Conservation (phyloP, 1,140 invertebrate genomes). For the Ostrea denselamellosa region DNA sequence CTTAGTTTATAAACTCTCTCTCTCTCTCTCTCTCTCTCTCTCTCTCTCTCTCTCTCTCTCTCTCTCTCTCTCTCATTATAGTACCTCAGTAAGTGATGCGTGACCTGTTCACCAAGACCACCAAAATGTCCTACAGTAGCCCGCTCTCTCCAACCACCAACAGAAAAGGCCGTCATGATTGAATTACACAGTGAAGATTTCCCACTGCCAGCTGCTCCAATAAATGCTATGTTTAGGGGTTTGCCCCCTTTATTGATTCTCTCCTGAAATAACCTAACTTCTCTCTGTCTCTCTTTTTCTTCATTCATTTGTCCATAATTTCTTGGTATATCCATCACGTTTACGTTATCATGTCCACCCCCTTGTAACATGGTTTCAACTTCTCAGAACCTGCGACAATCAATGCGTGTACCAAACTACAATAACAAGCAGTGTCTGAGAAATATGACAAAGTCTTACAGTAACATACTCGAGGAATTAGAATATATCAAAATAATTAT, state of each 20-base stretch:
- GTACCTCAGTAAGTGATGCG: constrained; percentile 39
- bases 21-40: too few species aligned
- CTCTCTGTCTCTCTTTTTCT: neutral
- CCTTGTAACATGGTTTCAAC: neutral
- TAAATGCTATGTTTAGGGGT: constrained; percentile 42
- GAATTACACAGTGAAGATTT: constrained; percentile 44
- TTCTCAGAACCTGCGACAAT: too few species aligned
- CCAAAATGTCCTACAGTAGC: constrained; percentile 36
- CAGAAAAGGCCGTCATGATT: constrained; percentile 44
- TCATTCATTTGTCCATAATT: neutral
- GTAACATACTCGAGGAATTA: too few species aligned
- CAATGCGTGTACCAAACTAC: too few species aligned
- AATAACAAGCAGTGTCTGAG: too few species aligned
- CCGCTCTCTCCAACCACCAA: constrained; percentile 30
- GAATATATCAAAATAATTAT: too few species aligned
- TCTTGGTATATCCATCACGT: neutral
- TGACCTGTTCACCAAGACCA: neutral
- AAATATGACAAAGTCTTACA: too few species aligned
- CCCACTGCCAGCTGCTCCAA: constrained; percentile 43
- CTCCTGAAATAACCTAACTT: neutral
- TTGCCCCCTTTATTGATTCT: neutral
- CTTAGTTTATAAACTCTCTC: too few species aligned
- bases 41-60: too few species aligned
- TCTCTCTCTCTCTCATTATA: too few species aligned
- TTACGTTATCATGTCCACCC: neutral